Conservation (phyloP, 2,888 invertebrate genomes). For the Cheilosia impressa region DNA sequence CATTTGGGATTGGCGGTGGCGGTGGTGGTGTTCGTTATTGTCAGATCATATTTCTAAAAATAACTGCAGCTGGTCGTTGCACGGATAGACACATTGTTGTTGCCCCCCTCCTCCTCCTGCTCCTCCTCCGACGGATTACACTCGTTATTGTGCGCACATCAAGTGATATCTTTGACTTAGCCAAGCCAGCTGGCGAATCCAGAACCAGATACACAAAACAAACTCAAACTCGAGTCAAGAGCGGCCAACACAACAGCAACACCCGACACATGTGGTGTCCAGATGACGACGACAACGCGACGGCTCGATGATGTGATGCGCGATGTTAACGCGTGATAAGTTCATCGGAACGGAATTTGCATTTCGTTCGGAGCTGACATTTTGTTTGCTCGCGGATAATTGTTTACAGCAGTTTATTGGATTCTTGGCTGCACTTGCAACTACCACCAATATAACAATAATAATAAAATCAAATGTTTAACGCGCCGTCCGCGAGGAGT, state of each 20-base stretch:
- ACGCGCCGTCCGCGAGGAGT: constrained; percentile 14
- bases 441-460: constrained; percentile 48
- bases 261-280: constrained; percentile 57
- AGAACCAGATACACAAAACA: constrained; percentile 53
- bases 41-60: constrained; percentile 72
- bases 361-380: constrained; percentile 38
- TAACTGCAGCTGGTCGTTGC: constrained; percentile 62
- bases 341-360: constrained; percentile 70
- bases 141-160: constrained; percentile 46
- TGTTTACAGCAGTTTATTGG: constrained; percentile 64
- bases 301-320: constrained; percentile 51
- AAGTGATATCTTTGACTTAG: constrained; percentile 61
- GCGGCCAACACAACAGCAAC: constrained; percentile 33
- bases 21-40: constrained; percentile 11
- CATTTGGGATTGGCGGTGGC: constrained; percentile 11
- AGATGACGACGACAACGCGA: constrained; percentile 54
- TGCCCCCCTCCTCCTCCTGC: constrained; percentile 11
- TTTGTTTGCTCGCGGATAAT: constrained; percentile 43
- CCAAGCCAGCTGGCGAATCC: constrained; percentile 21
- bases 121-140: constrained; percentile 41
- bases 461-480: constrained; percentile 67
- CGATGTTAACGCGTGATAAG: constrained; percentile 68
- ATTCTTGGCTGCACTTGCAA: constrained; percentile 58
- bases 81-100: constrained; percentile 28
- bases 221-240: constrained; percentile 25